phyloP scores from a whole-genome alignment of 1,140 invertebrate genomes.

The Aculops lycopersici region DNA sequence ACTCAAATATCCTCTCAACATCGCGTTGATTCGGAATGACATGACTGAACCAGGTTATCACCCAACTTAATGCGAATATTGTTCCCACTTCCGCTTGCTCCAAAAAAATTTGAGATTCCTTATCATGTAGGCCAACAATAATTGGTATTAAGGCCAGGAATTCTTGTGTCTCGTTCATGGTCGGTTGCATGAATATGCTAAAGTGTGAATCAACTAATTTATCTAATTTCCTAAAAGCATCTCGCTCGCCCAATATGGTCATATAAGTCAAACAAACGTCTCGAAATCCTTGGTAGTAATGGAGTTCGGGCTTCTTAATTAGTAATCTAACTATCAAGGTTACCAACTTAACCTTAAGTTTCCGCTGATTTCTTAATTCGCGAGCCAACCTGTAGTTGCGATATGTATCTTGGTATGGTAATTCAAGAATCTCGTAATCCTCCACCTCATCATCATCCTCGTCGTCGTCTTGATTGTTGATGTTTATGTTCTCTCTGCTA shows the following conservation, averaged over 20 bases:
- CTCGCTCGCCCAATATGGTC: constrained; percentile 49
- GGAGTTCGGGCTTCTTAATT: constrained; percentile 42
- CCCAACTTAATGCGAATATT: constrained; percentile 89
- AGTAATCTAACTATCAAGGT: constrained; percentile 56
- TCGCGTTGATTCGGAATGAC: constrained; percentile 54
- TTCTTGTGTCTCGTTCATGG: constrained; percentile 64
- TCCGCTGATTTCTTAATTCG: too few species aligned
- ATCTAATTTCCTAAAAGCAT: constrained; percentile 51
- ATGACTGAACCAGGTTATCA: constrained; percentile 92
- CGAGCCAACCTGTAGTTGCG: too few species aligned
- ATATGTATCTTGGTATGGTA: too few species aligned
- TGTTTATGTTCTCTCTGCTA: too few species aligned
- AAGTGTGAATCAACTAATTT: constrained; percentile 48
- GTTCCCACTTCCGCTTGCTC: constrained; percentile 55
- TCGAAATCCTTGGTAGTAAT: constrained; percentile 90
- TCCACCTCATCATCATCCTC: too few species aligned
- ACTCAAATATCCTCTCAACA: constrained; percentile 73
- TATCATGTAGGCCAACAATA: constrained; percentile 35
- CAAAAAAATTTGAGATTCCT: constrained; percentile 35
- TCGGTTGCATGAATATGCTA: constrained; percentile 59
- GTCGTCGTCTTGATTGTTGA: too few species aligned
- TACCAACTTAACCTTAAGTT: too few species aligned
- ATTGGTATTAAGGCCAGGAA: constrained; percentile 61
- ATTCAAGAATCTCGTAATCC: too few species aligned
- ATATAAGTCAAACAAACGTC: constrained; percentile 86